Percentiles rank a stretch among this genome's conserved stretches.
Conservation (phyloP, 2,888 invertebrate species). For the Oxystoma pomonae region DNA sequence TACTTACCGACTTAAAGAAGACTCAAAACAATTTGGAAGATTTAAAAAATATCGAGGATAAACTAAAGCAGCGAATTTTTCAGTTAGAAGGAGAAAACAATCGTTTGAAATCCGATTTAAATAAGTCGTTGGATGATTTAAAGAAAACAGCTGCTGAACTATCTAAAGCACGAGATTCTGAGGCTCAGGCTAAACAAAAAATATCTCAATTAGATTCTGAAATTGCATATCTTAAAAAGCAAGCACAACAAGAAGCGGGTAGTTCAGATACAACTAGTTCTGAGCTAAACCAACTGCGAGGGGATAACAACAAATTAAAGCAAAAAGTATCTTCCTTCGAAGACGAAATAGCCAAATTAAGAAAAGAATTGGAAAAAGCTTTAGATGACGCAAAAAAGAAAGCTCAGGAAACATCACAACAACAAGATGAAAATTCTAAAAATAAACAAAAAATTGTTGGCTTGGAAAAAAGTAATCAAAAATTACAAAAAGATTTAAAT, state of each 20-base stretch:
- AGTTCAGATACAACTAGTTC: conserved; percentile 16
- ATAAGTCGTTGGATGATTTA: conserved; percentile 24
- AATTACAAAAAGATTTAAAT: conserved; percentile 24
- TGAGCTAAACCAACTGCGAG: conserved; percentile 12
- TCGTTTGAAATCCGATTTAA: conserved; percentile 25
- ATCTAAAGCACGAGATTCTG: conserved; percentile 21
- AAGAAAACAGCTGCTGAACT: conserved; percentile 20
- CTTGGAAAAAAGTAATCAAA: conserved; percentile 27
- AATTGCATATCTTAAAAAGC: conserved; percentile 27
- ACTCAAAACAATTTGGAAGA: conserved; percentile 16
- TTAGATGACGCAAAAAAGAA: conserved; percentile 23
- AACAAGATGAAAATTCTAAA: conserved; percentile 27
- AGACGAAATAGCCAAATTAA: conserved; percentile 18
- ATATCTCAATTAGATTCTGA: conserved; percentile 26
- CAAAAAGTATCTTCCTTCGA: conserved; percentile 24
- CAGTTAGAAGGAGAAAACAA: conserved; percentile 26
- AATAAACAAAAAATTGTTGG: conserved; percentile 30
- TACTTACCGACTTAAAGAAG: conserved; percentile 25
- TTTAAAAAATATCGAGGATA: conserved; percentile 17
- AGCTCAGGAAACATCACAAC: conserved; percentile 16
- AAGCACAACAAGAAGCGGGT: conserved; percentile 21
- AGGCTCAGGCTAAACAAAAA: conserved; percentile 23
- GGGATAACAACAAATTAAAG: conserved; percentile 22
- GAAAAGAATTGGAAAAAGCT: conserved; percentile 24
- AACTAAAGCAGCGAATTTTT: conserved; percentile 22